These are phyloP conservation scores for Hyperopisus bebe DNA, from an alignment of 2,113 vertebrate species.

Conservation along the genomic window DNA sequence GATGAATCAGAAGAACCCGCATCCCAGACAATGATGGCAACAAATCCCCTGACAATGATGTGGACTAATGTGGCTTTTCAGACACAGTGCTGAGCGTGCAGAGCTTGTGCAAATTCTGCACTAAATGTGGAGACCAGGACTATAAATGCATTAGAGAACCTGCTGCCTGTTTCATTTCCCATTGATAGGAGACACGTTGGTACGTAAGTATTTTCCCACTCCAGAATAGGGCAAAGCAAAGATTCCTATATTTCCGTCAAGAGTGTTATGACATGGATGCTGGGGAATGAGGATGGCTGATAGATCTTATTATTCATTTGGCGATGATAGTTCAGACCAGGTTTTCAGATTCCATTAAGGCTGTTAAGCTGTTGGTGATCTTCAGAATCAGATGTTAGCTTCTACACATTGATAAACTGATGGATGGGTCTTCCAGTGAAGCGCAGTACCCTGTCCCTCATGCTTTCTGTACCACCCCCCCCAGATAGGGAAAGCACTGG, in stretches of 20 bases:
- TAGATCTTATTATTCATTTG: neutral
- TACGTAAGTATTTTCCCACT: constrained; percentile 61
- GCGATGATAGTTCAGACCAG: neutral
- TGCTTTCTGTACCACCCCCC: neutral
- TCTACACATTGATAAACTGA: neutral
- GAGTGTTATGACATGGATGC: constrained; percentile 12
- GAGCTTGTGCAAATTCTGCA: constrained; percentile 50
- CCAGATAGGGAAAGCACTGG: constrained; percentile 36
- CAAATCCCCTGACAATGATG: constrained; percentile 52
- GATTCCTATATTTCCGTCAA: neutral
- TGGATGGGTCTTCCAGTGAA: neutral
- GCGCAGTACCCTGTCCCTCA: neutral
- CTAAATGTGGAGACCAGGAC: constrained; percentile 41
- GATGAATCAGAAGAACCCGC: constrained; percentile 59
- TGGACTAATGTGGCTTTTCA: constrained; percentile 62
- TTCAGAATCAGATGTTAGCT: neutral
- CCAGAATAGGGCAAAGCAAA: neutral
- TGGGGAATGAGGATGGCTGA: neutral
- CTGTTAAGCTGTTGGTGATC: neutral
- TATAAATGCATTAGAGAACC: constrained; percentile 59
- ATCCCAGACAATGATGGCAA: constrained; percentile 20
- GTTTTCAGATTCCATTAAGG: neutral
- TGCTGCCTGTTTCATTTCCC: constrained; percentile 37
- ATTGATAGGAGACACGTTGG: constrained; percentile 64
- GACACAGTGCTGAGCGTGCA: constrained; percentile 66